Evolutionary conservation across 2,888 invertebrate species (phyloP).

Genomic region (Uropetala carovei): DNA sequence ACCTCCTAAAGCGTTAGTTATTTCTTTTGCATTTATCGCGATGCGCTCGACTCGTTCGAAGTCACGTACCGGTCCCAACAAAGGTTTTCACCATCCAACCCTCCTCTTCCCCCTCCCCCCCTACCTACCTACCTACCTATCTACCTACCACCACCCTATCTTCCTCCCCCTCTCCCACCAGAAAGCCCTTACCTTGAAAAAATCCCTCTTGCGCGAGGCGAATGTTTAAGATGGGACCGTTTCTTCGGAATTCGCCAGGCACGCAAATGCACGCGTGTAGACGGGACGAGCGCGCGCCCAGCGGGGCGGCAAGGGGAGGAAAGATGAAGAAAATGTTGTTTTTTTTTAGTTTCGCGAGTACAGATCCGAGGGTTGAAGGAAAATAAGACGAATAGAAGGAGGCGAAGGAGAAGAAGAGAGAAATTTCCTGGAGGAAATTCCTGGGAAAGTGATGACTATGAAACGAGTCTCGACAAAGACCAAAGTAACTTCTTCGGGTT

Average conservation of each 20-base stretch:
- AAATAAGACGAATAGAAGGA: neutral
- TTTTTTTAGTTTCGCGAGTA: too few species aligned
- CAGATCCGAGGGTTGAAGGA: too few species aligned
- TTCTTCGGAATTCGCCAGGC: neutral
- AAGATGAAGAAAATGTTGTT: neutral
- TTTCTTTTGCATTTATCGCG: neutral
- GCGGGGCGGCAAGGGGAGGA: neutral
- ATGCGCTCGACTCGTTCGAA: neutral
- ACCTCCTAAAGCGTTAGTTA: neutral
- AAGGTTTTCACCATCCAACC: neutral
- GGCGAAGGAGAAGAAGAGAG: neutral
- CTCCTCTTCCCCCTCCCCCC: neutral
- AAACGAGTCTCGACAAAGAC: neutral
- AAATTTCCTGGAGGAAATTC: neutral
- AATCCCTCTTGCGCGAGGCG: neutral
- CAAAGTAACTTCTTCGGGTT: neutral
- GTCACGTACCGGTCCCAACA: neutral
- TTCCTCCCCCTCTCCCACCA: neutral
- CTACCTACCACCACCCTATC: too few species aligned
- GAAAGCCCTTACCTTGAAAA: neutral
- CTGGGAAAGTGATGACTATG: neutral
- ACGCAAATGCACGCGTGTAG: neutral
- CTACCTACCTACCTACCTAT: too few species aligned
- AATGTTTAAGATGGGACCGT: neutral
- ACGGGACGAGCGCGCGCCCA: neutral